These are phyloP conservation scores for Boleophthalmus pectinirostris DNA, from an alignment of 2,113 vertebrate species.

Conservation along the genomic window DNA sequence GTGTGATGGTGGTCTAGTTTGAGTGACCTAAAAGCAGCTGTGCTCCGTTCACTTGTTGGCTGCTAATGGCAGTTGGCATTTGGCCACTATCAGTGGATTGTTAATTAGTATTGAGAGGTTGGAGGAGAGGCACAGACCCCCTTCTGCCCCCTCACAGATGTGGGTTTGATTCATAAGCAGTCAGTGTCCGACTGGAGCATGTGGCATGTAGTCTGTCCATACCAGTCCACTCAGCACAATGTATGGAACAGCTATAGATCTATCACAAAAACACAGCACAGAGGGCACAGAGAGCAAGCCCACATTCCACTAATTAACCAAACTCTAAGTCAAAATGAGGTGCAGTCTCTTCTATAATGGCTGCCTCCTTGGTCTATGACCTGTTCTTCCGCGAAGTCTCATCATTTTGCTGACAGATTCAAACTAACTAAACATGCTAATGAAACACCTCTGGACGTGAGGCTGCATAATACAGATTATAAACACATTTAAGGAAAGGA, in stretches of 20 bases:
- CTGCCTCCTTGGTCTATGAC: constrained; percentile 10
- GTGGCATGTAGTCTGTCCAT: constrained; percentile 54
- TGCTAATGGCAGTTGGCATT: constrained; percentile 75
- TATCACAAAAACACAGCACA: constrained; percentile 8
- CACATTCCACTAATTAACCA: neutral
- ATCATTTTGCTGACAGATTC: constrained; percentile 10
- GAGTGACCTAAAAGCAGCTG: constrained; percentile 52
- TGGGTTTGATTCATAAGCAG: constrained; percentile 75
- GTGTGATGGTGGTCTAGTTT: constrained; percentile 24
- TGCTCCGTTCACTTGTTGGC: constrained; percentile 53
- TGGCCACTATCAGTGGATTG: constrained; percentile 70
- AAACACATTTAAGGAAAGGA: neutral
- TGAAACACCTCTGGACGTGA: constrained; percentile 4
- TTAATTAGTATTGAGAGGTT: constrained; percentile 84
- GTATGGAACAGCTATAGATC: constrained; percentile 48
- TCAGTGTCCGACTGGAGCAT: constrained; percentile 36
- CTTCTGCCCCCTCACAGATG: constrained; percentile 72
- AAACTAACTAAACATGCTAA: constrained; percentile 8
- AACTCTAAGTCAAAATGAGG: neutral
- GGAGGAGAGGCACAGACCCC: constrained; percentile 65
- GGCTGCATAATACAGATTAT: constrained; percentile 5
- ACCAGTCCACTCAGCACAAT: constrained; percentile 28
- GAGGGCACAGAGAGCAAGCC: constrained; percentile 1
- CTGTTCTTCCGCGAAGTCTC: constrained; percentile 2
- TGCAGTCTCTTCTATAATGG: constrained; percentile 1